Evolutionary conservation across 2,888 invertebrate genomes (phyloP), one percentile per base, ranked within the genome.

Genomic region (Pocota personata): DNA sequence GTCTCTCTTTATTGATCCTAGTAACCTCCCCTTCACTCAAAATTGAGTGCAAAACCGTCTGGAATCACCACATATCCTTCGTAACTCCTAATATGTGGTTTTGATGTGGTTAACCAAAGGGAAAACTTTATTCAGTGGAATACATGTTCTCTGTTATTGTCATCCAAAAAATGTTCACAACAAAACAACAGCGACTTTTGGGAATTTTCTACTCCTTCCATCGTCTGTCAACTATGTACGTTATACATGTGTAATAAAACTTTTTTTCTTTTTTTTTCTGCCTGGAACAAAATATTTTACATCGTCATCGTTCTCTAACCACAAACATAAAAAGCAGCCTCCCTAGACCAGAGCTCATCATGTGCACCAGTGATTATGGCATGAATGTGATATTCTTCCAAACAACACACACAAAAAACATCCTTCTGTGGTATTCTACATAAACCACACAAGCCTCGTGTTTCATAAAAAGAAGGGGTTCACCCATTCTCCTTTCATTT

Each of bases 351-450:
- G 35, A 27, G 37, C 66, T 64, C 46, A 52, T 73, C 72, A 46
- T 75, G 64, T 75, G 75, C 43, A 64, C 64, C 75, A 75, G 43
- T 46, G 73, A 52, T 73, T 62, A 62, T n/a, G 37, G n/a, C 55
- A 62, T 62, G 62, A 73, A 52, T 64, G 40, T 43, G 62, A 43
- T 32, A 55, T 72, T 60, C 24, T 14, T 24, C 32, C n/a, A 14
- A n/a, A n/a, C n/a, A n/a, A n/a, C n/a, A n/a, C n/a, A n/a, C n/a
- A n/a, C n/a, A 43, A 43, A 43, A 43, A 43, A 8, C 43, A 43
- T 40, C 14, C 1, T 12, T 8, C 14, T 40, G 40, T 14, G 40
- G 40, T 6, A 40, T 14, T 40, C 3, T 10, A 30, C 37, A 52
- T 8, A 21, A 64, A 64, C 30, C 40, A 14, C 40, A 40, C 40